Conservation (phyloP, 30 jellyfish, hydroid and myxozoan species). For the Aurelia sp. region DNA sequence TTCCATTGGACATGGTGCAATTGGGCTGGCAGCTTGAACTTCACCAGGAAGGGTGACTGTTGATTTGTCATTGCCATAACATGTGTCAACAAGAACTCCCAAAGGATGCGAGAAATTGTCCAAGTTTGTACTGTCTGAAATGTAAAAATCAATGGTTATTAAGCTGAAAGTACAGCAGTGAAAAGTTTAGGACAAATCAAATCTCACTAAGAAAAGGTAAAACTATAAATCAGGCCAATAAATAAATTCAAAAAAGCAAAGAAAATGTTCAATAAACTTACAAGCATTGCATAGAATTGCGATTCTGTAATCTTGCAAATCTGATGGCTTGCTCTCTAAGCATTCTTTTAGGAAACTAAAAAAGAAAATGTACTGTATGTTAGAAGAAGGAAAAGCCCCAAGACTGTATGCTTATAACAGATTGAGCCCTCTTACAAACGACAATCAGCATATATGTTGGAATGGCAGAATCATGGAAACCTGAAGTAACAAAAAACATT, state of each 20-base stretch:
- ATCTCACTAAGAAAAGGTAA: too few relatives aligned
- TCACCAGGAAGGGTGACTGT: constrained; percentile 87
- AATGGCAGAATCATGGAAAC: too few relatives aligned
- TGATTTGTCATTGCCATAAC: constrained; percentile 75
- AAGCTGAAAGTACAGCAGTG: too few relatives aligned
- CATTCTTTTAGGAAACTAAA: constrained; percentile 73
- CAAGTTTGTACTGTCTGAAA: constrained; percentile 91
- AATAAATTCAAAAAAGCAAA: not conserved
- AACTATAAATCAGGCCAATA: too few relatives aligned
- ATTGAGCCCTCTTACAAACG: too few relatives aligned
- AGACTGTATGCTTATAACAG: too few relatives aligned
- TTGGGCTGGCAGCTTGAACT: constrained; percentile 87
- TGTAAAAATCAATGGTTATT: not conserved
- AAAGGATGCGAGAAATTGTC: constrained; percentile 86
- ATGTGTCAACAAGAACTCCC: constrained; percentile 80
- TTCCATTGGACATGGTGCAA: constrained; percentile 92
- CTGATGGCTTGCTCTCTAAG: constrained; percentile 65
- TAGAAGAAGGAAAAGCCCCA: too few relatives aligned
- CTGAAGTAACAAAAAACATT: too few relatives aligned
- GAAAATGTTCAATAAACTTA: constrained; percentile 30
- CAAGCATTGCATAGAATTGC: constrained; percentile 95
- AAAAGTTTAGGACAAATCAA: too few relatives aligned
- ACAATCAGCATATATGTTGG: too few relatives aligned
- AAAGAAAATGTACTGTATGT: not conserved
- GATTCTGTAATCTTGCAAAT: constrained; percentile 72